phyloP scores from a whole-genome alignment of 2,888 invertebrate genomes.

The Ypsolopha sequella region DNA sequence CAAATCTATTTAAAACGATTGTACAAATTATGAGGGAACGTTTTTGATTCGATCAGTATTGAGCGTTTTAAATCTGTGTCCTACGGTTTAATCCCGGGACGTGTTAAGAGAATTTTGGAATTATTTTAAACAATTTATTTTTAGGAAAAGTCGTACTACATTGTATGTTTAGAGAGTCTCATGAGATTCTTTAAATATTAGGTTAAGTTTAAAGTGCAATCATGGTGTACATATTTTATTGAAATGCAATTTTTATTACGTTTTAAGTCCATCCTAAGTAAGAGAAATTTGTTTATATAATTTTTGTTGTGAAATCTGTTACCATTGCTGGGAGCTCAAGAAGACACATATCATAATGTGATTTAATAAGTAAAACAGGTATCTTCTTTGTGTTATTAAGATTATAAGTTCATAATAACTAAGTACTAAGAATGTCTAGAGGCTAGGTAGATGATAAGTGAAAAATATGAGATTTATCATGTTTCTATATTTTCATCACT shows the following conservation, averaged over 20 bases:
- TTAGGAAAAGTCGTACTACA: too few species aligned
- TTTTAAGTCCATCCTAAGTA: constrained; percentile 24
- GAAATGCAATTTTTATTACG: constrained; percentile 34
- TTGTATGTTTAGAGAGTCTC: constrained; percentile 21
- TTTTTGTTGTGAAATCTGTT: constrained; percentile 41
- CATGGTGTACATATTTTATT: constrained; percentile 32
- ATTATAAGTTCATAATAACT: too few species aligned
- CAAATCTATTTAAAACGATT: constrained; percentile 8
- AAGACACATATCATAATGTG: constrained; percentile 48
- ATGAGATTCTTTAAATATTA: constrained; percentile 25
- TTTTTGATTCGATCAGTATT: neutral
- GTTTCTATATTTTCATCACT: too few species aligned
- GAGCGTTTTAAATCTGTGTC: neutral
- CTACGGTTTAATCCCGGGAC: too few species aligned
- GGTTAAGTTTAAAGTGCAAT: constrained; percentile 8
- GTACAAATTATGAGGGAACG: constrained; percentile 14
- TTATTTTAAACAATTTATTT: too few species aligned
- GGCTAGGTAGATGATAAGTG: too few species aligned
- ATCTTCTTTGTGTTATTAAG: too few species aligned
- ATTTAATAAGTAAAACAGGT: neutral
- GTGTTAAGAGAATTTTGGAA: too few species aligned
- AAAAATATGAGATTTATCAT: too few species aligned
- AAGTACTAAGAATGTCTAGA: too few species aligned
- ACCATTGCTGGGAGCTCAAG: constrained; percentile 59
- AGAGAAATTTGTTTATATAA: neutral